A percentile compares a stretch with the other conserved stretches of the same genome.
phyloP scores from a whole-genome alignment of 2,888 invertebrate species.

The Blastobasis lacticolella region DNA sequence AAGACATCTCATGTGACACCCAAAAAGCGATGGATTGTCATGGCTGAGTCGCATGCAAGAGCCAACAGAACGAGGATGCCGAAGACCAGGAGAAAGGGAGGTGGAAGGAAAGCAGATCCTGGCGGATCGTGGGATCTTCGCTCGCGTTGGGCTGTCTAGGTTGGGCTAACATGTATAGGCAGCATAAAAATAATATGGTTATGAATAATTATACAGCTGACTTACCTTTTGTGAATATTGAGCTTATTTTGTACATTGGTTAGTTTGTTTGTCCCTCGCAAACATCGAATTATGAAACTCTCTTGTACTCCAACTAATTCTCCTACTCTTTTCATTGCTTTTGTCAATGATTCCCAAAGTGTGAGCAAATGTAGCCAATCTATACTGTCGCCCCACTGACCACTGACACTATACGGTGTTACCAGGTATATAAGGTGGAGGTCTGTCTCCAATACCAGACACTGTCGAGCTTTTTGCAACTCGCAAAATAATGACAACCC shows the following conservation, averaged over 20 bases:
- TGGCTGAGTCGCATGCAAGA: no score
- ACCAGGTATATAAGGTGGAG: slow-evolving; percentile 96
- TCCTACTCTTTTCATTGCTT: slow-evolving; percentile 89
- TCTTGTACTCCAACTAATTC: slow-evolving; percentile 92
- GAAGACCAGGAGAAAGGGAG: no score
- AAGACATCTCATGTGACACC: no score
- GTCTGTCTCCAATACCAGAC: slow-evolving; percentile 94
- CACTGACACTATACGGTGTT: slow-evolving; percentile 92
- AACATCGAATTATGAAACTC: slow-evolving; percentile 85
- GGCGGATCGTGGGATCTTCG: no score
- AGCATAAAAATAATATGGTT: not conserved
- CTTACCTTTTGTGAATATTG: slow-evolving; percentile 78
- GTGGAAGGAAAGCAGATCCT: no score
- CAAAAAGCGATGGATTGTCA: no score
- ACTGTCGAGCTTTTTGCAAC: slow-evolving; percentile 89
- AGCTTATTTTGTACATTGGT: slow-evolving; percentile 70
- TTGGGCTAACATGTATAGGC: no score
- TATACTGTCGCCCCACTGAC: slow-evolving; percentile 80
- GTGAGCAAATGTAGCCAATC: slow-evolving; percentile 88
- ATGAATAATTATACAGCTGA: not conserved
- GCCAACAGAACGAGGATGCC: no score
- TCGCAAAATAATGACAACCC: slow-evolving; percentile 92
- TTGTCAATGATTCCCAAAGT: slow-evolving; percentile 86
- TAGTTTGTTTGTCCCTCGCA: slow-evolving; percentile 78
- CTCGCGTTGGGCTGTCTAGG: no score